Percentiles rank a stretch among this genome's conserved stretches.
Evolutionary conservation across 2,113 vertebrate genomes (phyloP).

Genomic region (Sisor rabdophorus): DNA sequence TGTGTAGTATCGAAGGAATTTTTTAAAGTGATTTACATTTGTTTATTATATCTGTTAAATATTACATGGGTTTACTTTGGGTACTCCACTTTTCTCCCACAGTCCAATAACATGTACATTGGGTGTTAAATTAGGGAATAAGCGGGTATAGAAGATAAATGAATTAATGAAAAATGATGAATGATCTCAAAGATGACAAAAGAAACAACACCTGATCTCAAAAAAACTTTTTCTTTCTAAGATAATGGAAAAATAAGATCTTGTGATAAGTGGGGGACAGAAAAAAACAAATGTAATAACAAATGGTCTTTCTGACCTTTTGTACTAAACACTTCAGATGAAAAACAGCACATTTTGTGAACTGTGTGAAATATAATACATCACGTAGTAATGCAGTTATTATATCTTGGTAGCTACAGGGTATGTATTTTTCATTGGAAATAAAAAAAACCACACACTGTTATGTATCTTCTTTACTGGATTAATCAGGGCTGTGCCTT

Average conservation of each 20-base stretch:
- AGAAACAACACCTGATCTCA: neutral
- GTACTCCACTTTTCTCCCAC: too few relatives aligned
- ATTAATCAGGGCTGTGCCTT: neutral
- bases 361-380: slow-evolving; percentile 28
- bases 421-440: neutral
- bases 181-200: neutral
- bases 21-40: neutral
- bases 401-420: slow-evolving; percentile 23
- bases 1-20: neutral
- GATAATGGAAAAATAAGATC: slow-evolving; percentile 10
- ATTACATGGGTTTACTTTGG: too few relatives aligned
- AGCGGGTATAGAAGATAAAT: too few relatives aligned
- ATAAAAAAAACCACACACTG: slow-evolving; percentile 1
- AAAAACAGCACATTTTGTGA: slow-evolving; percentile 19
- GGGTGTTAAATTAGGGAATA: too few relatives aligned
- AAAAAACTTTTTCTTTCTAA: neutral
- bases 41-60: too few relatives aligned
- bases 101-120: too few relatives aligned
- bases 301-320: slow-evolving; percentile 12
- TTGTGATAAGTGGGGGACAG: neutral
- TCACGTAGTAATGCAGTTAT: slow-evolving; percentile 14
- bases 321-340: slow-evolving; percentile 22
- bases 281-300: slow-evolving; percentile 15
- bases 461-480: neutral
- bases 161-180: neutral